Percentiles rank a stretch among this genome's conserved stretches.
Evolutionary conservation across 2,113 vertebrate genomes (phyloP).

Genomic region (Oncorhynchus nerka): DNA sequence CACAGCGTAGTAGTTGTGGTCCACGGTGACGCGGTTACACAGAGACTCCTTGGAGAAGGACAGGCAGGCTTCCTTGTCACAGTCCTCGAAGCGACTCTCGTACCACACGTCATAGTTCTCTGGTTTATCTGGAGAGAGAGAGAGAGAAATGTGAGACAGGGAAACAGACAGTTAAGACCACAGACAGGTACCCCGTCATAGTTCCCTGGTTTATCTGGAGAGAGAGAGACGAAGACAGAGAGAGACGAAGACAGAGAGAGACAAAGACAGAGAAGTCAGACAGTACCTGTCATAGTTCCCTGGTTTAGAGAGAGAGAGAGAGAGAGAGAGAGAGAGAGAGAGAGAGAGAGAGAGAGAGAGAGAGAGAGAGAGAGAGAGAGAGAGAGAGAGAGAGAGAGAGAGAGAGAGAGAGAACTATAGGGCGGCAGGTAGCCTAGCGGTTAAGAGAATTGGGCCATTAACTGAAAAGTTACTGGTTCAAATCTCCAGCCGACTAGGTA

Average conservation of each 20-base stretch:
- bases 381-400: neutral
- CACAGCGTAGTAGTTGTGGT: constrained; percentile 98
- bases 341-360: neutral
- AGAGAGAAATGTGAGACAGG: neutral
- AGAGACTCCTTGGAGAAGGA: constrained; percentile 98
- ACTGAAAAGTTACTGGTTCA: no score
- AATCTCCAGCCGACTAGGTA: no score
- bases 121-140: constrained; percentile 84
- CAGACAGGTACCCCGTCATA: constrained; percentile 81
- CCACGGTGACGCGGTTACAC: constrained; percentile 91
- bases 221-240: constrained; percentile 18
- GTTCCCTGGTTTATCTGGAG: constrained; percentile 92
- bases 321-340: neutral
- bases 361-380: constrained; percentile 2
- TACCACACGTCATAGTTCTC: constrained; percentile 98
- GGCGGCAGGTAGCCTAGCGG: no score
- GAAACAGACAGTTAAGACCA: no score
- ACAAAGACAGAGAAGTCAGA: no score
- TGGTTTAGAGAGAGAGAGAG: constrained; percentile 75
- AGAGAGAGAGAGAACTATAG: no score
- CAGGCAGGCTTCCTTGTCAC: constrained; percentile 95
- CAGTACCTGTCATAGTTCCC: constrained; percentile 86
- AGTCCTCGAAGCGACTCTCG: constrained; percentile 96
- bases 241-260: neutral
- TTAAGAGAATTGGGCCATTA: no score